Conservation (phyloP, 2,888 invertebrate genomes). For the Ernsta delagoae region DNA sequence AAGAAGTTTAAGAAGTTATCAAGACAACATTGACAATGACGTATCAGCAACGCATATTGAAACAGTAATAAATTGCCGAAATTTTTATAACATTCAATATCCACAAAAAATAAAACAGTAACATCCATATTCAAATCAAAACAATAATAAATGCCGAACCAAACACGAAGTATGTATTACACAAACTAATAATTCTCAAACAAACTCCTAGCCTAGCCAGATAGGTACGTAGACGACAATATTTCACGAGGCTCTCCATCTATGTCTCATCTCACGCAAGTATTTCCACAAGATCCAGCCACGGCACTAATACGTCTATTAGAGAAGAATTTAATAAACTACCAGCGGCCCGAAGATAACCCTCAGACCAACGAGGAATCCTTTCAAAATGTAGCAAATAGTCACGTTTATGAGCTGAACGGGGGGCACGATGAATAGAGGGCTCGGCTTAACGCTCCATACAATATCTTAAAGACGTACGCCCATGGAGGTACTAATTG, state of each 20-base stretch:
- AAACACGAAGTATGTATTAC: neutral
- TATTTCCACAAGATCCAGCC: slow-evolving; percentile 14
- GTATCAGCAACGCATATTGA: too few species aligned
- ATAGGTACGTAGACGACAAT: neutral
- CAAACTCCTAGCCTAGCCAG: neutral
- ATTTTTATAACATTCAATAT: too few species aligned
- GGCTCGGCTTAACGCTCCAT: slow-evolving; percentile 42
- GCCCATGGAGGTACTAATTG: slow-evolving; percentile 70
- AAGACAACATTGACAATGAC: too few species aligned
- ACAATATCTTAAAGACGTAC: slow-evolving; percentile 60
- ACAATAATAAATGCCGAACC: too few species aligned
- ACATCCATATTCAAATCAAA: too few species aligned
- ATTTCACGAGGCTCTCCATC: slow-evolving; percentile 6
- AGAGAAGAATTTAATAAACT: slow-evolving; percentile 34
- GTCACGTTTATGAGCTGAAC: slow-evolving; percentile 50
- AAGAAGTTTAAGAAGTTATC: too few species aligned
- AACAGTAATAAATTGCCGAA: too few species aligned
- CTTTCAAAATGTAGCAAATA: slow-evolving; percentile 43
- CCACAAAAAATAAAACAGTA: too few species aligned
- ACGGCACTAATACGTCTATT: slow-evolving; percentile 28
- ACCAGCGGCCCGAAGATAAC: slow-evolving; percentile 23
- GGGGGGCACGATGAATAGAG: slow-evolving; percentile 48
- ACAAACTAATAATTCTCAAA: neutral
- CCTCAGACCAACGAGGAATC: slow-evolving; percentile 28
- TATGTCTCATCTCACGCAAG: slow-evolving; percentile 12